Evolutionary conservation across 2,888 invertebrate genomes (phyloP), one percentile per base, ranked within the genome.

Genomic region (Cenopis cana): DNA sequence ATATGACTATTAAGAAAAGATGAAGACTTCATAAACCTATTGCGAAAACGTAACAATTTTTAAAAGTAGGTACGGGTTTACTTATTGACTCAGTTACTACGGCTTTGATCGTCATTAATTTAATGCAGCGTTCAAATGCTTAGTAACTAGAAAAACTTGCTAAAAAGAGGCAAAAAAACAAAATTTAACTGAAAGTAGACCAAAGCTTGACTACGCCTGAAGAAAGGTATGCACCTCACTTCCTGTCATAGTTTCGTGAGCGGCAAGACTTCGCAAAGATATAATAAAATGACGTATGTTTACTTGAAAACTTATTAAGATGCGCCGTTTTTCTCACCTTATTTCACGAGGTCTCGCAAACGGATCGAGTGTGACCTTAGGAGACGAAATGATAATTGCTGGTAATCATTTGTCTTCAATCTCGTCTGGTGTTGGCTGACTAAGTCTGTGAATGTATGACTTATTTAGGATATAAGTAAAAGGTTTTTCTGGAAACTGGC

Each of bases 171-270:
- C 64, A 70, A 70, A 66, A 65, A 66, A 70, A 54, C 62, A 68
- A 62, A 62, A 49, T 41, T 24, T 20, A 36, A 55, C 67, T 68
- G 38, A 75, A 70, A 69, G 57, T 64, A 64, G 70, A 59, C 64
- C 68, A 74, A 78, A 29, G 76, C 77, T 91, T 91, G 82, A 72
- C 78, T 75, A 84, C 84, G 81, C 77, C 90, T 90, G 92, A 81
- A 80, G 82, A 88, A 87, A 87, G 91, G 91, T 80, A 93, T 87
- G 89, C 88, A 86, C 81, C 81, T 78, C 78, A 81, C 84, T 93
- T 93, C 93, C 93, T 85, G 91, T 89, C 89, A 87, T 85, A 89
- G 90, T 89, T 91, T 89, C 81, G 85, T 85, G 87, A 88, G 87
- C 84, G 82, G 78, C 78, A 82, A 82, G 77, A 78, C 76, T 74